Evolutionary conservation across 2,888 invertebrate genomes (phyloP), one percentile per base, ranked within the genome.

Genomic region (Yponomeuta cagnagella): DNA sequence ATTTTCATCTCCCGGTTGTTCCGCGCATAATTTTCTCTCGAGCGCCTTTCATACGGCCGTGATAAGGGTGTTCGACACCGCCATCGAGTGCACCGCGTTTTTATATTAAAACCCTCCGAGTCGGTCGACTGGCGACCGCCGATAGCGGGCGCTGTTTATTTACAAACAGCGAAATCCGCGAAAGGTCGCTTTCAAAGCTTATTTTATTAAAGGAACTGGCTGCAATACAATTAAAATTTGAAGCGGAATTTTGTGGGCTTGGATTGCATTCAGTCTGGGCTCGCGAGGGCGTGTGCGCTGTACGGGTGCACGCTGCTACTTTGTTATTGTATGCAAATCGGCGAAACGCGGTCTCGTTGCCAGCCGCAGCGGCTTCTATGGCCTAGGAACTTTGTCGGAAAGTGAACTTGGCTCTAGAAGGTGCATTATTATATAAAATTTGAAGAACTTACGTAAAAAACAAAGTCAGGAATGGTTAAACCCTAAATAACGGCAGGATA

Each of bases 261-360:
- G 52, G 52, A 58, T 58, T 58, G 52, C 52, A 58, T 23, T 48
- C 30, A 12, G 52, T 68, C 30, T 58, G 68, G 31, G 30, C 9
- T 52, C 15, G 68, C 68, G 31, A 31, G 30, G 52, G 52, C 52
- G 63, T 37, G n/a, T 10, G 37, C 37, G 23, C 15, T n/a, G 58
- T 52, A 10, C 10, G 43, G 43, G 69, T 37, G 69, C 8, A 69
- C 70, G 68, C 79, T 80, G 81, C 82, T 58, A 58, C 52, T 81
- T 84, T 90, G 90, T 90, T 91, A 89, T 90, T 90, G 86, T 89
- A 91, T 91, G 91, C 89, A 90, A 91, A 91, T 91, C 68, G 70
- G 71, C 72, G 66, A 72, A 73, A 67, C 68, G 73, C 63, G 69
- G 73, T 68, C 70, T 70, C 71, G 48, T 37, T 65, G 68, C 70